Base-by-base conservation (phyloP, 2,888 invertebrate genomes). In the Octonoba sinensis region DNA sequence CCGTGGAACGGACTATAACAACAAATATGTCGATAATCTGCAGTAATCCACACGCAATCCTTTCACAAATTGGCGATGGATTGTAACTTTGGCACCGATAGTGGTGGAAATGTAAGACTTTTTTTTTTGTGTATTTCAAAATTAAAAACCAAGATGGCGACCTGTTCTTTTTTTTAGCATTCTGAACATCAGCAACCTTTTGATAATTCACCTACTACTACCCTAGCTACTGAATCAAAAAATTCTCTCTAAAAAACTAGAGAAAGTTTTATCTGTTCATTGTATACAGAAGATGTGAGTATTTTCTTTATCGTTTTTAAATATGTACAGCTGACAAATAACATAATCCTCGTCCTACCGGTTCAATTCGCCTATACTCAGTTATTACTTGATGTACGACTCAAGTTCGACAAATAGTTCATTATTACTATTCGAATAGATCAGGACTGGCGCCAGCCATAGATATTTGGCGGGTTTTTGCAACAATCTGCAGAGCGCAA, bases 361-460 rank as follows among this genome's bases (percentile, higher is more conserved):
- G 36, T 36, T 36, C 36, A 36, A 36, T 36, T 36, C 36, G 11
- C 36, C 36, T 36, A 36, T 11, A 36, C 36, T 36, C 36, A 36
- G 36, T 36, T 64, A 54, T 44, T 36, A 57, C 49, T 71, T 57
- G 62, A 56, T 62, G 51, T 62, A 20, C 51, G 67, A 62, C 44
- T 27, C 60, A 51, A 47, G 70, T 69, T 76, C 69, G n/a, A 54
- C 62, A 67, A 62, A 57, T 70, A 60, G 56, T 77, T 70, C 77
- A 70, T 70, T 71, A 60, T 76, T 70, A 56, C 76, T 70, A 27
- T 70, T 57, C 70, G 77, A 77, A 77, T 54, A 46, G 69, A 81
- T 81, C 81, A 81, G 69, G 81, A 81, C 69, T 74, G 81, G 74
- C 81, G 81, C 81, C 81, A 81, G 79, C 73, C 79, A 79, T 62